Percentiles rank a stretch among this genome's conserved stretches.
These are phyloP conservation scores for Oppia nitens DNA, from an alignment of 1,140 invertebrate genomes.

Conservation along the genomic window DNA sequence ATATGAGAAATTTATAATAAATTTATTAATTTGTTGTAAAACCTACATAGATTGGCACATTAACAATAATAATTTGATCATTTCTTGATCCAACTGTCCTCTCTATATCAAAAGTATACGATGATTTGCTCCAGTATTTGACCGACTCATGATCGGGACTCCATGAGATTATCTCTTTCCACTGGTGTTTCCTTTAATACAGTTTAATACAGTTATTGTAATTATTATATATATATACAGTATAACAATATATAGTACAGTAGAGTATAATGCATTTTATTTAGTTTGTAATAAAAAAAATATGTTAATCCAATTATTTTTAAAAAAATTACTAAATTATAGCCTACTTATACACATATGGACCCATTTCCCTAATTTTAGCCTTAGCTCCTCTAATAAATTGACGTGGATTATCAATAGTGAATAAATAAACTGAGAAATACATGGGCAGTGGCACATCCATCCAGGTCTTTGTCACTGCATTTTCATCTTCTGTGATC, in stretches of 20 bases:
- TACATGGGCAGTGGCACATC: conserved; percentile 64
- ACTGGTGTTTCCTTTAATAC: too few relatives aligned
- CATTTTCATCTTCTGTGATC: conserved; percentile 23
- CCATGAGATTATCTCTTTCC: conserved; percentile 10
- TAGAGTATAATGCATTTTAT: not conserved
- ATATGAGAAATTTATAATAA: too few relatives aligned
- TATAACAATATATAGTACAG: not conserved
- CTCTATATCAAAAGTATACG: not conserved
- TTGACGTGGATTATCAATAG: conserved; percentile 64
- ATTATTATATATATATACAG: too few relatives aligned
- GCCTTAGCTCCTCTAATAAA: conserved; percentile 48
- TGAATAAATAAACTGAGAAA: conserved; percentile 67
- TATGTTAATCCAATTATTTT: not conserved
- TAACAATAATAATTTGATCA: not conserved
- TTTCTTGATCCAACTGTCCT: not conserved
- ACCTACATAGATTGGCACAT: conserved; percentile 12
- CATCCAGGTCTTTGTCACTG: conserved; percentile 62
- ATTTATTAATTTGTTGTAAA: too few relatives aligned
- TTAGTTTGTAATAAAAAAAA: not conserved
- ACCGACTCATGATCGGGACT: not conserved
- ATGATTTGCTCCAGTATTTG: not conserved
- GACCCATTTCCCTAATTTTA: conserved; percentile 54
- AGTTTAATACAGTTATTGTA: too few relatives aligned
- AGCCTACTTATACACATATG: conserved; percentile 11
- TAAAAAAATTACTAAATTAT: not conserved